phyloP scores from a whole-genome alignment of 2,113 vertebrate genomes.

The Fulica atra region DNA sequence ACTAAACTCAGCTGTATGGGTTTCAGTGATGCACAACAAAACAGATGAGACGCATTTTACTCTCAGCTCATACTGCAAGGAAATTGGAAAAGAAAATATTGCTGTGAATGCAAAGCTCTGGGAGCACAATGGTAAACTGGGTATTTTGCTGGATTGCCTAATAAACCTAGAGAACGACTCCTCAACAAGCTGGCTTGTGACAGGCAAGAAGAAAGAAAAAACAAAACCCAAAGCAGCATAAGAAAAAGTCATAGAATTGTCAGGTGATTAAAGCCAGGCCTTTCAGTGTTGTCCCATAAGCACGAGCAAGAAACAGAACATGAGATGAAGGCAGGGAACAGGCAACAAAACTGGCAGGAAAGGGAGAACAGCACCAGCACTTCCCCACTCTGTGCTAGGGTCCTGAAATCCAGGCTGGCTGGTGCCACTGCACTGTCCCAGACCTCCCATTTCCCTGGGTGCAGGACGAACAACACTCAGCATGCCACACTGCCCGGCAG shows the following conservation, averaged over 20 bases:
- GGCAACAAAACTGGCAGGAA: not conserved
- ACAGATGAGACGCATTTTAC: not conserved
- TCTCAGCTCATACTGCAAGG: not conserved
- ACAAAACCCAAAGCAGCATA: not conserved
- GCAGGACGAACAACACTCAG: not conserved
- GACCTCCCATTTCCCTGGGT: not conserved
- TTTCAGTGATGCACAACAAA: not conserved
- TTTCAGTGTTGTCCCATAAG: not conserved
- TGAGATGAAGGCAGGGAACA: not conserved
- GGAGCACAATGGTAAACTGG: not conserved
- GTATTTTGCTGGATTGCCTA: not conserved
- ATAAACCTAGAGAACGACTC: not conserved
- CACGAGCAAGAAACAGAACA: not conserved
- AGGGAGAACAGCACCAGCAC: not conserved
- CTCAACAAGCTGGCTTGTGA: not conserved
- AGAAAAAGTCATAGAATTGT: not conserved
- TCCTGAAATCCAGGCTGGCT: not conserved
- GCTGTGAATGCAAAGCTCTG: not conserved
- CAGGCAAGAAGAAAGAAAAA: not conserved
- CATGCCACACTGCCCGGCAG: not conserved
- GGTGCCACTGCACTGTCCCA: rapidly evolving
- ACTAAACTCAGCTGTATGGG: not conserved
- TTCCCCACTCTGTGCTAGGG: not conserved
- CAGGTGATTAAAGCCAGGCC: not conserved
- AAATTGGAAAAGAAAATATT: not conserved